Evolutionary conservation across 2,888 invertebrate genomes (phyloP), one percentile per base, ranked within the genome.

Genomic region (Chrysolina haemoptera): DNA sequence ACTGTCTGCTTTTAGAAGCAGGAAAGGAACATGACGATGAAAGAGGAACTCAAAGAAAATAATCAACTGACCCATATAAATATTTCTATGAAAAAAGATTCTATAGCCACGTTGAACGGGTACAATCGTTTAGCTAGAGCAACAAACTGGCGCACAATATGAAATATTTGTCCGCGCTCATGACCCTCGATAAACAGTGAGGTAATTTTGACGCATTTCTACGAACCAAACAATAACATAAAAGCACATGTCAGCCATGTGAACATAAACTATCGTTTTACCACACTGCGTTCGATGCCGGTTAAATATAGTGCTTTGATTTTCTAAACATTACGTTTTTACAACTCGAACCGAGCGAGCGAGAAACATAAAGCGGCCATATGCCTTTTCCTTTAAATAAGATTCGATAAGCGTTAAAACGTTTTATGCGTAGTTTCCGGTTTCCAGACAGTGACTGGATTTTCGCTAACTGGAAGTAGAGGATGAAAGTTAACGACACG

Each of bases 191-290:
- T 35, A 35, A 73, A 73, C 73, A 71, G 40, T 62, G 71, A 62
- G 43, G 67, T 62, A 65, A 73, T 68, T 69, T 46, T 62, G 62
- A 71, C 62, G 67, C 62, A 27, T 55, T 71, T 66, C 71, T 50
- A 10, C 48, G 65, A 69, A 69, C 22, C 73, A 73, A 59, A 73
- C 69, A 66, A 73, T 67, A 71, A 71, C 50, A 68, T 53, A 67
- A 73, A 68, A 65, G 73, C 69, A 69, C 50, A 73, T 73, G 74
- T 74, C 70, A 22, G 64, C 68, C 74, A 74, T 50, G 71, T 71
- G 71, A 65, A 74, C 62, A 53, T 65, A 62, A 73, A 68, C 59
- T 59, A 59, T 59, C 59, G 59, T 59, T 59, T 35, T 59, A 66
- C 55, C 50, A 35, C 50, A 50, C 50, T 18, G 8, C 48, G 40